These are phyloP conservation scores for Gobius niger DNA, from an alignment of 2,113 vertebrate species.

Conservation along the genomic window DNA sequence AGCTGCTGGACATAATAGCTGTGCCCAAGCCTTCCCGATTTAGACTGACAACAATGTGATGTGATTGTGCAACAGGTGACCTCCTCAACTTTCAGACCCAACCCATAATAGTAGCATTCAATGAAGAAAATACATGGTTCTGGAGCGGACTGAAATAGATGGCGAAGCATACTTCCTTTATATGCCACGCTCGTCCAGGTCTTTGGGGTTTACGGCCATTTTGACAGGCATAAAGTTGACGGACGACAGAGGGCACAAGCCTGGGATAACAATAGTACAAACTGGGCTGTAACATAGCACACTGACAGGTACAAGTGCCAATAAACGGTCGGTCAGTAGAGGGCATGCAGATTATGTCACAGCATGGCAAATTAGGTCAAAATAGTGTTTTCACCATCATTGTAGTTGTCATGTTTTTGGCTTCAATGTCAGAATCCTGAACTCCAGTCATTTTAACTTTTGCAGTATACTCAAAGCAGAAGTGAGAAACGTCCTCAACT, in stretches of 20 bases:
- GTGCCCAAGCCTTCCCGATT: too few relatives aligned
- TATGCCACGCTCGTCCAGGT: neutral
- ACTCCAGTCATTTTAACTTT: too few relatives aligned
- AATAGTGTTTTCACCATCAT: too few relatives aligned
- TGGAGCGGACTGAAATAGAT: neutral
- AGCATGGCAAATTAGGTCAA: too few relatives aligned
- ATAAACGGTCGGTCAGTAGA: neutral
- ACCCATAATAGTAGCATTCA: neutral
- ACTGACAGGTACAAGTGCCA: neutral
- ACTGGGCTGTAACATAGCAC: neutral
- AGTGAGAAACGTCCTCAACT: too few relatives aligned
- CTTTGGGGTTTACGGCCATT: slow-evolving; percentile 27
- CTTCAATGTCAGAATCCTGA: too few relatives aligned
- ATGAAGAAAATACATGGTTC: too few relatives aligned
- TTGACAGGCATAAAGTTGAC: slow-evolving; percentile 24
- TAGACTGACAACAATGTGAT: too few relatives aligned
- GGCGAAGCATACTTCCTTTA: neutral
- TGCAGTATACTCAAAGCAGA: too few relatives aligned
- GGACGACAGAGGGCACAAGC: neutral
- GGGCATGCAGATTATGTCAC: too few relatives aligned
- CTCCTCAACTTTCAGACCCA: neutral
- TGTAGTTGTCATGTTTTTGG: too few relatives aligned
- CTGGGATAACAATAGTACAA: slow-evolving; percentile 23
- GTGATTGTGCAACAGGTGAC: neutral
- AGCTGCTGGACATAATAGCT: too few relatives aligned